Percentiles rank a stretch among this genome's conserved stretches.
phyloP scores from a whole-genome alignment of 2,888 invertebrate species.

The Acleris emargana region DNA sequence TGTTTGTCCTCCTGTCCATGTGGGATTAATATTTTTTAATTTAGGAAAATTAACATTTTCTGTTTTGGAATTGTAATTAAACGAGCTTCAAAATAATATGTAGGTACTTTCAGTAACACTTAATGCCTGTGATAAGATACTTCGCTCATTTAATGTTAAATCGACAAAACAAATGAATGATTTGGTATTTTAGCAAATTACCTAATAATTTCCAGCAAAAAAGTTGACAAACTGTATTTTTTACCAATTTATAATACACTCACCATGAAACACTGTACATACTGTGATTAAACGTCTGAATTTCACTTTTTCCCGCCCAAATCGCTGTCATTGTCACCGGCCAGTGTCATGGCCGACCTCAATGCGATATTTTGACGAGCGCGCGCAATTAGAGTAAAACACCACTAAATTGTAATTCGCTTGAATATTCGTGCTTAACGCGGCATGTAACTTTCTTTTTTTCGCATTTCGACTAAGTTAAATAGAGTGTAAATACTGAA shows the following conservation, averaged over 20 bases:
- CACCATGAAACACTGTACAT: slow-evolving; percentile 37
- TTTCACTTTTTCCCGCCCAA: slow-evolving; percentile 62
- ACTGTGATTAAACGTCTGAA: slow-evolving; percentile 41
- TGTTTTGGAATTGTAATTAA: too few species aligned
- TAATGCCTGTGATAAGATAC: too few species aligned
- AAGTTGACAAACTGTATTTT: neutral
- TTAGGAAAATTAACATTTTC: too few species aligned
- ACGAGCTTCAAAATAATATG: too few species aligned
- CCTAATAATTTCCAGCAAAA: neutral
- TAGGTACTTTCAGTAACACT: too few species aligned
- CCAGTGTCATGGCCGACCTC: slow-evolving; percentile 61
- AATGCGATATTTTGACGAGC: slow-evolving; percentile 66
- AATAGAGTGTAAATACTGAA: slow-evolving; percentile 74
- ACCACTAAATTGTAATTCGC: slow-evolving; percentile 74
- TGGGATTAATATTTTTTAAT: too few species aligned
- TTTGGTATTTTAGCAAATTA: too few species aligned
- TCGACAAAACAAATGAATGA: too few species aligned
- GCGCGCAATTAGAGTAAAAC: slow-evolving; percentile 77
- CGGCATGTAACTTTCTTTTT: slow-evolving; percentile 77
- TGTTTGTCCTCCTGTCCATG: too few species aligned
- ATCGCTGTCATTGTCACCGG: slow-evolving; percentile 66
- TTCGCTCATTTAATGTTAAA: too few species aligned
- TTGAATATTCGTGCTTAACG: slow-evolving; percentile 74
- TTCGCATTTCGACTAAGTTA: slow-evolving; percentile 60
- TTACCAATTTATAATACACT: slow-evolving; percentile 11